phyloP scores from a whole-genome alignment of 2,797 vertebrate species.

The Glossophaga mutica region DNA sequence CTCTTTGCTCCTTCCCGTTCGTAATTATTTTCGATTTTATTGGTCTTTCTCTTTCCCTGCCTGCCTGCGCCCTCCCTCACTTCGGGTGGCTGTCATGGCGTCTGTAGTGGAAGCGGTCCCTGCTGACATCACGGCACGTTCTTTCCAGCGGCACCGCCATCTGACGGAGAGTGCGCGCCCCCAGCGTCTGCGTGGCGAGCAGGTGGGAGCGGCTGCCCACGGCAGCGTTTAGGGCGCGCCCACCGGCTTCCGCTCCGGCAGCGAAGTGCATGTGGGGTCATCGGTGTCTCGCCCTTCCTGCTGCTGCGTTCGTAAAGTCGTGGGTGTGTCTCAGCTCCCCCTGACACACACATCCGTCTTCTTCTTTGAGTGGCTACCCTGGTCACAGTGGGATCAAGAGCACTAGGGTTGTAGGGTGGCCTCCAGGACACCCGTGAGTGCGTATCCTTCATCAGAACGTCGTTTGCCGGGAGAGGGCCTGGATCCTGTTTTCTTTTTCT shows the following conservation, averaged over 20 bases:
- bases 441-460: neutral
- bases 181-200: neutral
- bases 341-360: neutral
- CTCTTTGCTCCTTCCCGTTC: constrained; percentile 24
- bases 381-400: neutral
- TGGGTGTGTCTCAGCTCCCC: neutral
- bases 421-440: neutral
- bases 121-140: neutral
- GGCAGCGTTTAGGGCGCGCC: neutral
- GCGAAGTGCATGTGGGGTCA: neutral
- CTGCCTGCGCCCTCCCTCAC: neutral
- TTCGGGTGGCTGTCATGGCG: neutral
- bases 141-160: neutral
- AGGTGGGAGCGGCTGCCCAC: neutral
- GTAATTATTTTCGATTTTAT: constrained; percentile 40
- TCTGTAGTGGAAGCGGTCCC: neutral
- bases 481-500: neutral
- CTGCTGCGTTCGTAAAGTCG: neutral
- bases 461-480: neutral
- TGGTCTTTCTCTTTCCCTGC: constrained; percentile 4
- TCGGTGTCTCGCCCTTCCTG: neutral
- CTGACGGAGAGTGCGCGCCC: neutral
- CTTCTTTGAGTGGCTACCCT: neutral
- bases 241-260: neutral
- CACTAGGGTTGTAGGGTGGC: neutral